A percentile compares a stretch with the other conserved stretches of the same genome.
phyloP scores from a whole-genome alignment of 92 coral and sea anemone genomes.

The Metridium senile region DNA sequence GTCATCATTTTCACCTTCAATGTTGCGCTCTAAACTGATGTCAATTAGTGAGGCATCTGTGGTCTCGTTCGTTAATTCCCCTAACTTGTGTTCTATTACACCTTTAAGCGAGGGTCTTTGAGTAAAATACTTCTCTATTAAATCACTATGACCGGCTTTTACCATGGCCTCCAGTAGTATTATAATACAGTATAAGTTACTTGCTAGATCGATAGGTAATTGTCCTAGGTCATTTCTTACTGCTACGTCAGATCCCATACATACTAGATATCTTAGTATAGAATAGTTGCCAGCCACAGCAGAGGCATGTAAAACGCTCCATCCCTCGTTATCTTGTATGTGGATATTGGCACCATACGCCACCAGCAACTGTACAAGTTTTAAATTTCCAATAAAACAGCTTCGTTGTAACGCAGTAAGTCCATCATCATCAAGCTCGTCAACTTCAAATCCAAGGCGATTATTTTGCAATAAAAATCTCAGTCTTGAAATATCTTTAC shows the following conservation, averaged over 20 bases:
- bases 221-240: conserved; percentile 85
- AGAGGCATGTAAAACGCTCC: conserved; percentile 96
- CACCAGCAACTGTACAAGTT: conserved; percentile 84
- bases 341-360: conserved; percentile 83
- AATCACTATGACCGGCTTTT: conserved; percentile 52
- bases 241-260: conserved; percentile 78
- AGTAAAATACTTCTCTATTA: conserved; percentile 63
- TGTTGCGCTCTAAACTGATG: background rate
- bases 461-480: conserved; percentile 76
- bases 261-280: conserved; percentile 78
- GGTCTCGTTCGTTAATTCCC: background rate
- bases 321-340: conserved; percentile 96
- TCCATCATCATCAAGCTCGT: conserved; percentile 92
- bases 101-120: conserved; percentile 71
- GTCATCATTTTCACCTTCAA: background rate
- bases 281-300: conserved; percentile 91
- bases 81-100: conserved; percentile 61
- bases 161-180: conserved; percentile 86
- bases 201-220: conserved; percentile 86
- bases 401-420: conserved; percentile 93
- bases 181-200: conserved; percentile 68
- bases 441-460: conserved; percentile 80
- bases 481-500: conserved; percentile 73
- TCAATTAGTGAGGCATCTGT: background rate
- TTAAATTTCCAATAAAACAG: conserved; percentile 83